Evolutionary conservation across 2,113 vertebrate species (phyloP), one percentile per base, ranked within the genome.

Genomic region (Aspiorhynchus laticeps): DNA sequence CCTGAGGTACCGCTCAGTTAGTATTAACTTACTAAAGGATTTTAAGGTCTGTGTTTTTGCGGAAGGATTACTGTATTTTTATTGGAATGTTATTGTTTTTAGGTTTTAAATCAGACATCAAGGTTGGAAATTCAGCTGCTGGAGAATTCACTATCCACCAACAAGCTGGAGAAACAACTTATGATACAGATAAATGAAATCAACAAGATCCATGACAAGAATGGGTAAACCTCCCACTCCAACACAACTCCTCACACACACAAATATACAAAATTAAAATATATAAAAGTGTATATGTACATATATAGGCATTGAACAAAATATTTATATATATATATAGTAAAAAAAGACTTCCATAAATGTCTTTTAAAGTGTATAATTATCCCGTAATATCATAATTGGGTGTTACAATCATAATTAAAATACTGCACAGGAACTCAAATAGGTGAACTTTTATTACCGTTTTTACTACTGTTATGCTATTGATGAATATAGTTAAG

Each of bases 61-160:
- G 33, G 51, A 59, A 74, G 67, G 51, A 75, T 53, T 28, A 59
- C 19, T 86, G 31, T 82, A 9, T 88, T 88, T 86, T 19, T 78
- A 63, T 7, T 26, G 48, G 61, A 33, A 59, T 86, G 80, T 79
- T 53, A 84, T 93, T 77, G 88, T 73, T 26, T 91, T 87, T 89
- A 99, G 98, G 98, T 99, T 89, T 92, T 99, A 90, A 99, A 99
- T 94, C 98, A 99, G 93, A 99, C 98, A 59, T 99, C 98, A 46
- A 95, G 98, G 91, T 96, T 99, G 69, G 98, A 99, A 95, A 99
- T 99, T 92, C 98, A 99, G 90, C 95, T 99, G 82, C 93, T 99
- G 91, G 98, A 99, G 93, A 99, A 99, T 89, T 98, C 98, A 0
- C 91, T 99, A 85, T 99, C 98, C 86, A 99, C 98, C 0, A 98